phyloP scores from a whole-genome alignment of 2,797 vertebrate species.

The Malurus splendens region DNA sequence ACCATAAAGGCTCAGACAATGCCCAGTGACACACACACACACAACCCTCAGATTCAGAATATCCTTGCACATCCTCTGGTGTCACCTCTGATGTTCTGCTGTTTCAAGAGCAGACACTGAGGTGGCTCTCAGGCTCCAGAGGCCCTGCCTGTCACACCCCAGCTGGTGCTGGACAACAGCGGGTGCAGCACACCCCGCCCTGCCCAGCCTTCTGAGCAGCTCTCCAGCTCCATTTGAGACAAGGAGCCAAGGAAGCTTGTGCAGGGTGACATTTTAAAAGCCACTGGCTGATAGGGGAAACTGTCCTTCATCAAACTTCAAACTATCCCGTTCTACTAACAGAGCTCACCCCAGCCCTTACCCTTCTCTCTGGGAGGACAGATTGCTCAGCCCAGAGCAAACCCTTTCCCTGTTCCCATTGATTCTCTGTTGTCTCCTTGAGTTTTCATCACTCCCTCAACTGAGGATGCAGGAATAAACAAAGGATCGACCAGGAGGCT shows the following conservation, averaged over 20 bases:
- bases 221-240: not conserved
- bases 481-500: not conserved
- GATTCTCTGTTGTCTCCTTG: not conserved
- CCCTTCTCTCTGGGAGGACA: not conserved
- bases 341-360: not conserved
- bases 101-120: accelerated
- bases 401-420: not conserved
- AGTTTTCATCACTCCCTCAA: not conserved
- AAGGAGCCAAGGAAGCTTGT: not conserved
- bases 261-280: not conserved
- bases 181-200: not conserved
- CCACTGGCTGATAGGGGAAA: not conserved
- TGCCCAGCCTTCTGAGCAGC: not conserved
- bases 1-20: not conserved
- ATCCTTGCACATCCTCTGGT: not conserved
- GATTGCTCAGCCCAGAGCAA: not conserved
- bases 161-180: accelerated
- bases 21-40: not conserved
- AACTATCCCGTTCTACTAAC: accelerated
- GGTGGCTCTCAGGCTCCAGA: accelerated
- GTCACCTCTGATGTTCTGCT: not conserved
- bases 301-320: not conserved
- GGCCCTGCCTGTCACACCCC: not conserved
- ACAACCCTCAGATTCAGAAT: not conserved
- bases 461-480: not conserved